phyloP scores from a whole-genome alignment of 2,797 vertebrate species.

The Allobates femoralis region DNA sequence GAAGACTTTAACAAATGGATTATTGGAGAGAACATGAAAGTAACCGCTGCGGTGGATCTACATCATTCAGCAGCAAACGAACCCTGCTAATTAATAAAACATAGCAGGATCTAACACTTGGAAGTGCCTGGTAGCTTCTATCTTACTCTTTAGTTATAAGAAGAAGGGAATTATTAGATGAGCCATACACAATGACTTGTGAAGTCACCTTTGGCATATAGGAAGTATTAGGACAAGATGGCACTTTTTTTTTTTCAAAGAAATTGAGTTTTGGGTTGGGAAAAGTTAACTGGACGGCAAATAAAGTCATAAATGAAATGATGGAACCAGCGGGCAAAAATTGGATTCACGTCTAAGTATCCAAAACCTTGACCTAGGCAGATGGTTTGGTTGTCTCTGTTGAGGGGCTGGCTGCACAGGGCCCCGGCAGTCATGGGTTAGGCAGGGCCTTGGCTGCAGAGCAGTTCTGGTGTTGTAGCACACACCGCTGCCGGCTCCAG shows the following conservation, averaged over 20 bases:
- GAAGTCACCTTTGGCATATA: not conserved
- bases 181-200: not conserved
- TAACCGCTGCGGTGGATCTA: slow-evolving; percentile 57
- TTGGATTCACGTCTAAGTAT: too few relatives aligned
- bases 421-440: too few relatives aligned
- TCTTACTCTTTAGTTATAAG: not conserved
- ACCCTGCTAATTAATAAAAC: slow-evolving; percentile 57
- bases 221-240: not conserved
- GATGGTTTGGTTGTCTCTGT: too few relatives aligned
- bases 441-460: too few relatives aligned
- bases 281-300: not conserved
- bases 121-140: slow-evolving; percentile 15
- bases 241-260: not conserved
- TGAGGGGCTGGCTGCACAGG: too few relatives aligned
- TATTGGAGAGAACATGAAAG: slow-evolving; percentile 63
- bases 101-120: slow-evolving; percentile 36
- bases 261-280: not conserved
- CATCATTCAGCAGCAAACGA: slow-evolving; percentile 60
- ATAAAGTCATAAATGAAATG: not conserved
- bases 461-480: too few relatives aligned
- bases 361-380: too few relatives aligned
- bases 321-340: too few relatives aligned
- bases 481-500: too few relatives aligned
- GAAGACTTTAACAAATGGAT: slow-evolving; percentile 70
- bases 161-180: not conserved